Percentiles rank a stretch among this genome's conserved stretches.
Conservation (phyloP, 2,113 vertebrate genomes). For the crab-eating macaque (Macaca fascicularis) region DNA sequence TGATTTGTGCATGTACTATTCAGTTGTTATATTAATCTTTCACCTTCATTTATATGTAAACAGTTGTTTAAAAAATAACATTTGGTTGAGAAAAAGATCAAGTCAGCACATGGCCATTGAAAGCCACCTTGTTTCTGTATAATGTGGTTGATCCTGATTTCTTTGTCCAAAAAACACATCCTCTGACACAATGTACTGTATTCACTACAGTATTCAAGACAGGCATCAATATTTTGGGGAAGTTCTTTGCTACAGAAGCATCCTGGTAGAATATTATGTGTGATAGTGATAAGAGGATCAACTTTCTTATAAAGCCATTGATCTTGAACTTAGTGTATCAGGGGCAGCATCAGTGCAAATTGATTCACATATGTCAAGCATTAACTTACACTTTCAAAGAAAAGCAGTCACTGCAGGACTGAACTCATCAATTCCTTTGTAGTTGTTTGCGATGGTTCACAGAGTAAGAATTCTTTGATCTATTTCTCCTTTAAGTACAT, state of each 20-base stretch:
- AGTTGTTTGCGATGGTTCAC: conserved; percentile 62
- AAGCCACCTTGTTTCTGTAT: not conserved
- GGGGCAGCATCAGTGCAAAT: not conserved
- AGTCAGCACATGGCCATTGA: not conserved
- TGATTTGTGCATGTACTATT: not conserved
- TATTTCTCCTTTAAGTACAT: conserved; percentile 26
- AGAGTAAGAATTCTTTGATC: conserved; percentile 68
- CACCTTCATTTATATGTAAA: not conserved
- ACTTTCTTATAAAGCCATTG: conserved; percentile 4
- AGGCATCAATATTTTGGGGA: not conserved
- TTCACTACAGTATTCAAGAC: not conserved
- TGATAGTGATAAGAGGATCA: not conserved
- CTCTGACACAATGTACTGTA: not conserved
- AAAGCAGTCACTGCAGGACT: not conserved
- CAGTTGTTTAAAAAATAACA: not conserved
- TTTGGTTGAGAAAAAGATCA: not conserved
- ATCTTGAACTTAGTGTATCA: not conserved
- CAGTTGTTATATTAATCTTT: conserved; percentile 26
- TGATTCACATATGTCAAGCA: conserved; percentile 50
- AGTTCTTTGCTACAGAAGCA: not conserved
- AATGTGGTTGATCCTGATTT: not conserved
- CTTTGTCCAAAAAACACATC: not conserved
- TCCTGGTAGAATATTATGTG: not conserved
- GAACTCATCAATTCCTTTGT: conserved; percentile 56
- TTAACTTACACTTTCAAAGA: conserved; percentile 23